A percentile compares a stretch with the other conserved stretches of the same genome.
Conservation (phyloP, 2,888 invertebrate species). For the Anthrax anthrax region DNA sequence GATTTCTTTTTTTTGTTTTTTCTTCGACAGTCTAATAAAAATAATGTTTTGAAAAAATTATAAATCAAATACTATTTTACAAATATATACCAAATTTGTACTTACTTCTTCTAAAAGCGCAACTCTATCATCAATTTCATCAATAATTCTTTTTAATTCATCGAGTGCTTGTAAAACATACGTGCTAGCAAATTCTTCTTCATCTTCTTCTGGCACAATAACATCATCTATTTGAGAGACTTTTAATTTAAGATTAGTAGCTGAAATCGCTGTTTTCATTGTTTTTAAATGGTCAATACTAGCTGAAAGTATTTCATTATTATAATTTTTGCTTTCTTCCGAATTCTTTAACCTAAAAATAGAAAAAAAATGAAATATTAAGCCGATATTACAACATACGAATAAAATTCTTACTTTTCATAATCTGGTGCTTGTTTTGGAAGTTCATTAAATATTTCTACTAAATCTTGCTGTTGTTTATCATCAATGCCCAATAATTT, state of each 20-base stretch:
- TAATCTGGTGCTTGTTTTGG: conserved; percentile 26
- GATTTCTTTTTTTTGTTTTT: too few species aligned
- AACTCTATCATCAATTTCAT: conserved; percentile 22
- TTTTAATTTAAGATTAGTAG: conserved; percentile 27
- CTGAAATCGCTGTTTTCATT: conserved; percentile 24
- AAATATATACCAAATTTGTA: background rate
- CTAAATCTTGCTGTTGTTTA: conserved; percentile 16
- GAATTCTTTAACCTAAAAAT: conserved; percentile 16
- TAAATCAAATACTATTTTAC: background rate
- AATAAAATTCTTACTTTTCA: conserved; percentile 14
- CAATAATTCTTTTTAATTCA: conserved; percentile 21
- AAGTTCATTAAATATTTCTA: conserved; percentile 20
- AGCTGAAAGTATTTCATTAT: conserved; percentile 22
- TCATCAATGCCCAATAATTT: conserved; percentile 21
- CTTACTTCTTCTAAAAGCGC: conserved; percentile 18
- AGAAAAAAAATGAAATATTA: background rate
- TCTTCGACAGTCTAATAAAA: background rate
- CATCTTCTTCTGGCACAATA: conserved; percentile 27
- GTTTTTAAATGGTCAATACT: conserved; percentile 22
- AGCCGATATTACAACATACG: too few species aligned
- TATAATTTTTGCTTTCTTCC: conserved; percentile 18
- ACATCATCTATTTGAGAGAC: conserved; percentile 26
- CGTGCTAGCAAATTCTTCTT: conserved; percentile 28
- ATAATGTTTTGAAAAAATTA: background rate
- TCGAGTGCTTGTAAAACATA: conserved; percentile 27